Conservation (phyloP, 2,888 invertebrate species). For the Vesta saturnalis region DNA sequence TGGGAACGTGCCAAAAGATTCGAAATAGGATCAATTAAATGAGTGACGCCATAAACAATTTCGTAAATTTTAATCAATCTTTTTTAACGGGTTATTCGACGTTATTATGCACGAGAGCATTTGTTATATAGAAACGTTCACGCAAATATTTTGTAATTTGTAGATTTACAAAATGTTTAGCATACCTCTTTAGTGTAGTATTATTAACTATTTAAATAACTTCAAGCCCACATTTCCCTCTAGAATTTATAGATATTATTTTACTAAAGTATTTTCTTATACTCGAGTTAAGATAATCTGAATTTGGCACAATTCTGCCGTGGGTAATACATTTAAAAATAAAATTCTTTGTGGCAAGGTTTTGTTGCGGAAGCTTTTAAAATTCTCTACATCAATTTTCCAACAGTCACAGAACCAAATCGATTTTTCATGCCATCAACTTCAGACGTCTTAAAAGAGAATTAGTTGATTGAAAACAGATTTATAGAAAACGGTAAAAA, state of each 20-base stretch:
- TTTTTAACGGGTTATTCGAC: too few relatives aligned
- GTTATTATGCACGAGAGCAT: too few relatives aligned
- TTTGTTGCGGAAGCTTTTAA: constrained; percentile 5
- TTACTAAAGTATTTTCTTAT: constrained; percentile 8
- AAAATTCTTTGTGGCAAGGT: constrained; percentile 4
- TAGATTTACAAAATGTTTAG: too few relatives aligned
- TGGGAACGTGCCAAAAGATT: too few relatives aligned
- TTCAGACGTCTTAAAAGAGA: neutral
- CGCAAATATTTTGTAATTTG: too few relatives aligned
- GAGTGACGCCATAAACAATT: too few relatives aligned
- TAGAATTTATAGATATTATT: too few relatives aligned
- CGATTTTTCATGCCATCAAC: constrained; percentile 12
- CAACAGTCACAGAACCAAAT: constrained; percentile 7
- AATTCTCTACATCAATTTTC: constrained; percentile 9
- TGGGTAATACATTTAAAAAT: constrained; percentile 11
- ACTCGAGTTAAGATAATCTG: constrained; percentile 1
- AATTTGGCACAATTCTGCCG: constrained; percentile 10
- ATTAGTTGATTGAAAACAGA: constrained; percentile 15
- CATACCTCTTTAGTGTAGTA: too few relatives aligned
- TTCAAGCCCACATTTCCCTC: too few relatives aligned
- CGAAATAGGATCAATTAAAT: too few relatives aligned
- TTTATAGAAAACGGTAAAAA: neutral
- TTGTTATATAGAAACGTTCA: too few relatives aligned
- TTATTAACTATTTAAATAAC: neutral
- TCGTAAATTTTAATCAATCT: too few relatives aligned